These are phyloP conservation scores for Vesta saturnalis DNA, from an alignment of 2,888 invertebrate genomes.

Conservation along the genomic window DNA sequence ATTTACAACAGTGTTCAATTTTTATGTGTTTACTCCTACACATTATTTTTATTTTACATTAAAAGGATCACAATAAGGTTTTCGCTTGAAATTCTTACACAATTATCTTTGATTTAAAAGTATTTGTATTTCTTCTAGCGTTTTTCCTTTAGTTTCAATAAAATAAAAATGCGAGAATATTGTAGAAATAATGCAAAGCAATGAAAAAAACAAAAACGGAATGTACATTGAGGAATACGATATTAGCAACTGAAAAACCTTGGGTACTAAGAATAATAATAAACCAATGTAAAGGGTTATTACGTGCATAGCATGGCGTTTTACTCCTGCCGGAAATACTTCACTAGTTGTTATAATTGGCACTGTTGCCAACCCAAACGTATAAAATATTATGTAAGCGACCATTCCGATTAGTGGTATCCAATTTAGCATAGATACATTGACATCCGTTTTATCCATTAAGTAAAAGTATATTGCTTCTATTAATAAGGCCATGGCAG, in stretches of 20 bases:
- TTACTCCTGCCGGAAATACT: conserved; percentile 52
- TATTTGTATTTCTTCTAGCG: no score
- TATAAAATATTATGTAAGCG: conserved; percentile 41
- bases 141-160: no score
- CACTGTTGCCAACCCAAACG: conserved; percentile 49
- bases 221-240: conserved; percentile 50
- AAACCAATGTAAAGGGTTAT: conserved; percentile 49
- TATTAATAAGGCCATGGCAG: no score
- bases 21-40: no score
- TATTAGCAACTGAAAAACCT: conserved; percentile 53
- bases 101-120: no score
- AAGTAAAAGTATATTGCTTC: conserved; percentile 49
- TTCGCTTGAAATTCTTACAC: no score
- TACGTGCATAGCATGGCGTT: conserved; percentile 50
- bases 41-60: no score
- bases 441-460: conserved; percentile 40
- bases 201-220: no score
- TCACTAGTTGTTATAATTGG: conserved; percentile 53
- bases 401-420: conserved; percentile 53
- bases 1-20: no score
- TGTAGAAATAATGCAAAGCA: no score
- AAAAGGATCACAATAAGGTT: no score
- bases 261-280: conserved; percentile 44
- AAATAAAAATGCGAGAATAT: no score
- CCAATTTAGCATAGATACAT: conserved; percentile 47